phyloP scores from a whole-genome alignment of 2,888 invertebrate genomes.

The Philonicus albiceps region DNA sequence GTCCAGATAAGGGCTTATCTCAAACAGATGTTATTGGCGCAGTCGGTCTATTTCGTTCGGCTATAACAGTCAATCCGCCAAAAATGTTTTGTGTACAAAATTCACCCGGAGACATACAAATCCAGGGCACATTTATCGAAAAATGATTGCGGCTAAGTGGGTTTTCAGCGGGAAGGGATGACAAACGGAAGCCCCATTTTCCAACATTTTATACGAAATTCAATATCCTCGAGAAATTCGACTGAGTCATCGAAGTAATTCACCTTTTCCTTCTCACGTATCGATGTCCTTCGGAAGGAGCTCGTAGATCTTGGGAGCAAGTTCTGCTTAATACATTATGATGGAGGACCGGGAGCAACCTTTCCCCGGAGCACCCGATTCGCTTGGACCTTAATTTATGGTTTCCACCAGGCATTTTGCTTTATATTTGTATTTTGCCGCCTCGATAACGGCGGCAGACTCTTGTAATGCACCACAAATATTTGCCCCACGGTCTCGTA shows the following conservation, averaged over 20 bases:
- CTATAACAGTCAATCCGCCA: background rate
- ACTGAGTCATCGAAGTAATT: constrained; percentile 2
- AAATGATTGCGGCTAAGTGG: constrained; percentile 10
- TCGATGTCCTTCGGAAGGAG: background rate
- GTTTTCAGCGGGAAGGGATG: background rate
- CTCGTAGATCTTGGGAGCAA: background rate
- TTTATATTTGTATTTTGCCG: background rate
- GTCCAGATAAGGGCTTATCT: background rate
- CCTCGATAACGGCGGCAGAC: background rate
- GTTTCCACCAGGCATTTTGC: background rate
- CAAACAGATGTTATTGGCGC: constrained; percentile 4
- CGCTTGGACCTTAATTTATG: constrained; percentile 10
- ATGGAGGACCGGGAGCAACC: background rate
- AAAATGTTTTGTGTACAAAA: background rate
- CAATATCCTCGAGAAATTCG: constrained; percentile 15
- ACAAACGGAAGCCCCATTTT: background rate
- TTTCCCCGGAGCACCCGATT: background rate
- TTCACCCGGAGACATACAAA: background rate
- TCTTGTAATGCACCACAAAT: constrained; percentile 25
- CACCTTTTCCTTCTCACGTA: background rate
- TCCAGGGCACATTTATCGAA: background rate
- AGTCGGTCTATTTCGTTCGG: background rate
- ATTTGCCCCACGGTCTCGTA: constrained; percentile 12
- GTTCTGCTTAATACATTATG: background rate
- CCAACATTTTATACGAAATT: background rate